Evolutionary conservation across 2,797 vertebrate genomes (phyloP), one percentile per base, ranked within the genome.

Genomic region (Bovichtus diacanthus): DNA sequence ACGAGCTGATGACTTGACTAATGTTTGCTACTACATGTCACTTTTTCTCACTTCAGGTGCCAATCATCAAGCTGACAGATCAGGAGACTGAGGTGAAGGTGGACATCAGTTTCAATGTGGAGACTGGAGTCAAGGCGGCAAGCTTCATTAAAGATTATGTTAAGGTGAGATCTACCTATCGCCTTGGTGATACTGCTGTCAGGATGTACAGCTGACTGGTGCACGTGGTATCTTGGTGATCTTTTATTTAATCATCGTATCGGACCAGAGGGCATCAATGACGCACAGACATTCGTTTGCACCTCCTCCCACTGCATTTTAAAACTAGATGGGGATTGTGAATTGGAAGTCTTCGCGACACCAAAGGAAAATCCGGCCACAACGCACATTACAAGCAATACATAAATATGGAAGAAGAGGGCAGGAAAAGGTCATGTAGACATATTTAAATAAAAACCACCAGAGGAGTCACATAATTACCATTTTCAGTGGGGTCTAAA

Each of bases 101-200:
- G 68, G 98, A 99, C 94, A 99, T 99, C 93, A 99, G 98, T 92
- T 99, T 99, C 88, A 99, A 99, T 50, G 96, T 99, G 82, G 97
- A 98, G 95, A 98, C 97, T 21, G 98, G 98, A 27, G 98, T 99
- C 71, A 98, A 97, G 94, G 97, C 98, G 59, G 98, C 98, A 19
- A 96, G 94, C 87, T 97, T 99, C 92, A 99, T 99, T 87, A 98
- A 98, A 94, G 97, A 97, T 74, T 98, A 97, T 64, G 95, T 98
- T 80, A 97, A 98, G 97, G 98, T 99, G 70, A 84, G 84, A 27
- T 6, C 10, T 2, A 10, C 9, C 23, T 31, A 55, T 15, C 25
- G 11, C 2, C 3, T 12, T 4, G 9, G 39, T 18, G 0, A n/a
- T 13, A 8, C 11, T 5, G 19, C 49, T 46, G 43, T 27, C 34